Conservation (phyloP, 2,113 vertebrate genomes). For the Nanger granti region DNA sequence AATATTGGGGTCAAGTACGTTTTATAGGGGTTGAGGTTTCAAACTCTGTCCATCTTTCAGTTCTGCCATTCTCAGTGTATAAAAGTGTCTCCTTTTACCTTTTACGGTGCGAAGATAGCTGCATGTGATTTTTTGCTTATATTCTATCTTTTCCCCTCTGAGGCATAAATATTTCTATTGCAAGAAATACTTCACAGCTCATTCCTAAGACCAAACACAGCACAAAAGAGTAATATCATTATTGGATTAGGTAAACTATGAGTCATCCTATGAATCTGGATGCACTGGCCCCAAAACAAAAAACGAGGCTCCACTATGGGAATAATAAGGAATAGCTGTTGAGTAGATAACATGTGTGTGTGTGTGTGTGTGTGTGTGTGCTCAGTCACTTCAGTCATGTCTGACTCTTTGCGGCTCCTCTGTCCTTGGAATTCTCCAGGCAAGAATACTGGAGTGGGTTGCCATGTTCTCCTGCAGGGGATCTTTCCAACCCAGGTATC, state of each 20-base stretch:
- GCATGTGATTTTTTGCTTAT: neutral
- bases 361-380: neutral
- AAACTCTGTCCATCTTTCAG: neutral
- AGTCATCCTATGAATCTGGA: neutral
- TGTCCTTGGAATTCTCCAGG: neutral
- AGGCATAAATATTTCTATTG: neutral
- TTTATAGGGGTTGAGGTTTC: accelerated
- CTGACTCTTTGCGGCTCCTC: neutral
- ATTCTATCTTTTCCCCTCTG: neutral
- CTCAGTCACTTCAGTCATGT: neutral
- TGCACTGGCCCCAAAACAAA: neutral
- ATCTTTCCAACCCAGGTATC: neutral
- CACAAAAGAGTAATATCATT: neutral
- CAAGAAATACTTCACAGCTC: neutral
- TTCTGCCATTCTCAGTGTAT: neutral
- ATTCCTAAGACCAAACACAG: neutral
- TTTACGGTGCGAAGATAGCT: neutral
- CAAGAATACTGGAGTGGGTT: neutral
- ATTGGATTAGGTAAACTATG: neutral
- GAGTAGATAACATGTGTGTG: neutral
- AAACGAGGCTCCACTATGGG: neutral
- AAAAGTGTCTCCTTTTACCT: neutral
- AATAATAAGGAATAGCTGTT: neutral
- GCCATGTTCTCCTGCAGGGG: neutral
- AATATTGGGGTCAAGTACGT: neutral